These are phyloP conservation scores for Hippoglossus hippoglossus DNA, from an alignment of 2,797 vertebrate species.

Conservation along the genomic window DNA sequence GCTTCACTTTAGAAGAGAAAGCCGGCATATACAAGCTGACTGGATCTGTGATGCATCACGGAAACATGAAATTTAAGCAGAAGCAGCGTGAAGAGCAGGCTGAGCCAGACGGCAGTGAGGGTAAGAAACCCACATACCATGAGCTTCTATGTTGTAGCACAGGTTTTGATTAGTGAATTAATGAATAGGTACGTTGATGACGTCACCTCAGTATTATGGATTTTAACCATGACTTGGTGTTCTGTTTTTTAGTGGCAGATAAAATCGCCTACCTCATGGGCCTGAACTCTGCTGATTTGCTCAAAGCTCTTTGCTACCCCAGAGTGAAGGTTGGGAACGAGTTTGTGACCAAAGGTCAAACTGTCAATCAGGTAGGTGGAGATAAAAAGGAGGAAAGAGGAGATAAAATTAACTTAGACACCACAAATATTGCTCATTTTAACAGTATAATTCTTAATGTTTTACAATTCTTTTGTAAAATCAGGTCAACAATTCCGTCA, in stretches of 20 bases:
- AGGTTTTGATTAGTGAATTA: no score
- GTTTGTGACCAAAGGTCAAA: slow-evolving; percentile 90
- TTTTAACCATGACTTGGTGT: neutral
- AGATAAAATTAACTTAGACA: no score
- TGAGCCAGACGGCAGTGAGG: slow-evolving; percentile 91
- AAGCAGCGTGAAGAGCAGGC: slow-evolving; percentile 91
- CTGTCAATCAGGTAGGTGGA: slow-evolving; percentile 85
- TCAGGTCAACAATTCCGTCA: slow-evolving; percentile 83
- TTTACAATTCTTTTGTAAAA: slow-evolving; percentile 16
- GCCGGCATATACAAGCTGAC: slow-evolving; percentile 88
- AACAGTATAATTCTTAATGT: neutral
- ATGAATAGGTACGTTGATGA: no score
- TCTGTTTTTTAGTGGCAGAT: slow-evolving; percentile 71
- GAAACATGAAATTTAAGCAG: slow-evolving; percentile 92
- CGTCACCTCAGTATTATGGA: neutral
- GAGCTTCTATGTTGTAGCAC: no score
- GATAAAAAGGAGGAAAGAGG: no score
- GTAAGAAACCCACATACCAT: slow-evolving; percentile 62
- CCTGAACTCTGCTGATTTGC: slow-evolving; percentile 83
- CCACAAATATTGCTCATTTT: slow-evolving; percentile 56
- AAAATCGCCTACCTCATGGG: slow-evolving; percentile 81
- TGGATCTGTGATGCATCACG: slow-evolving; percentile 88
- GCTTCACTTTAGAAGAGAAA: slow-evolving; percentile 86
- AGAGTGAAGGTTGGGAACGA: slow-evolving; percentile 92
- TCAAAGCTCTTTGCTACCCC: slow-evolving; percentile 88